Conservation (phyloP, 1,140 invertebrate species). For the Sitobion miscanthi region DNA sequence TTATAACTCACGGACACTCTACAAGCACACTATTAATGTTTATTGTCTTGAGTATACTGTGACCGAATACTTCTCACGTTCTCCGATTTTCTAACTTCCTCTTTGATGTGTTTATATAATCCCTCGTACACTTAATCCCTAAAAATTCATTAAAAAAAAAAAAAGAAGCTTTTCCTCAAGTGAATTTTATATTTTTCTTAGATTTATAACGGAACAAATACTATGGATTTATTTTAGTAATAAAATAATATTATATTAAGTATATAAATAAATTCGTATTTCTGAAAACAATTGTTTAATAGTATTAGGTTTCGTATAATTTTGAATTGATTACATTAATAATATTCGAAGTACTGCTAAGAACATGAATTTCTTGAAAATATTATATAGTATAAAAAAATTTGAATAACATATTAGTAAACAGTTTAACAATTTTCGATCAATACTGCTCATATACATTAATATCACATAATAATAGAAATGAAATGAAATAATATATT, state of each 20-base stretch:
- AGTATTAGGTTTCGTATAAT: background rate
- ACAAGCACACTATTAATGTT: background rate
- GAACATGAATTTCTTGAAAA: background rate
- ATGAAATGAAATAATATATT: background rate
- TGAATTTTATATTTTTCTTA: background rate
- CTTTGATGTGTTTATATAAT: background rate
- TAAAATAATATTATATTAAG: background rate
- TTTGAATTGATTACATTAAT: background rate
- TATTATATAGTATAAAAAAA: background rate
- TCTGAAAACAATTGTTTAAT: background rate
- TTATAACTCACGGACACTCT: background rate
- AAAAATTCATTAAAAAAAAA: background rate
- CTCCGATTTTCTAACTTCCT: background rate
- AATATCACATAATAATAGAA: constrained; percentile 12
- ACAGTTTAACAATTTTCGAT: background rate
- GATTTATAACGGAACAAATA: background rate
- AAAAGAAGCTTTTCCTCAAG: background rate
- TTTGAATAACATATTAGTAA: background rate
- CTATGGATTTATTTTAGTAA: background rate
- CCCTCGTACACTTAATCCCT: background rate
- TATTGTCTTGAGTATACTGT: background rate
- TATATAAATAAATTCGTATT: background rate
- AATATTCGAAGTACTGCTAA: background rate
- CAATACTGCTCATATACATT: background rate
- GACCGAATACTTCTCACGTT: background rate